Percentiles rank a stretch among this genome's conserved stretches.
These are phyloP conservation scores for Laspeyria flexula DNA, from an alignment of 2,888 invertebrate species.

Conservation along the genomic window DNA sequence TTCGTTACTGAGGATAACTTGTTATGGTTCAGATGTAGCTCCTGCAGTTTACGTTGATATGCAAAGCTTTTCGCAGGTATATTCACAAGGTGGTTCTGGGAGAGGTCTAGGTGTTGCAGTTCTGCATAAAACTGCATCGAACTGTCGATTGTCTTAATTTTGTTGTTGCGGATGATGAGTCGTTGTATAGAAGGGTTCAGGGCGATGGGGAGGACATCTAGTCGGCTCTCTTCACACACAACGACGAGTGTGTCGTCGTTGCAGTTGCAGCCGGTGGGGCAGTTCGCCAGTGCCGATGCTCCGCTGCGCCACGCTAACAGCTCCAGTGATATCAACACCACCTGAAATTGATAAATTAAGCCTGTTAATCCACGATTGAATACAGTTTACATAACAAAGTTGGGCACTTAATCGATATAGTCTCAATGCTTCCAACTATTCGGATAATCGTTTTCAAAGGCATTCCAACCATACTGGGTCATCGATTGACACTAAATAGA, in stretches of 20 bases:
- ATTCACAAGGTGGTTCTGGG: conserved; percentile 93
- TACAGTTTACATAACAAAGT: conserved; percentile 1
- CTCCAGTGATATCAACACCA: conserved; percentile 70
- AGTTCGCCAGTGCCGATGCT: conserved; percentile 89
- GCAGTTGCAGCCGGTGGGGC: conserved; percentile 95
- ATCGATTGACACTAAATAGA: conserved; percentile 15
- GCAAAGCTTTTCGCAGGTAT: conserved; percentile 92
- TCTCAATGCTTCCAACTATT: conserved; percentile 1
- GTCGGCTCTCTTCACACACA: conserved; percentile 93
- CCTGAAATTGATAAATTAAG: conserved; percentile 64
- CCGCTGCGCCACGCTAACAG: conserved; percentile 73
- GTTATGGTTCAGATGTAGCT: conserved; percentile 93
- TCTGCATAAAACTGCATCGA: conserved; percentile 96
- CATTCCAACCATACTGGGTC: conserved; percentile 10
- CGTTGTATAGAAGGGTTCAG: conserved; percentile 96
- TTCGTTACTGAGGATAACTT: conserved; percentile 93
- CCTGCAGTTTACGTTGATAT: conserved; percentile 92
- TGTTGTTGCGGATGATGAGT: conserved; percentile 93
- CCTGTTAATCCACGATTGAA: conserved; percentile 13
- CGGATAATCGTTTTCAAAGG: conserved; percentile 4
- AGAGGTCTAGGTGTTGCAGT: conserved; percentile 93
- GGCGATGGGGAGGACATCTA: conserved; percentile 96
- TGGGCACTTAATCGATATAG: not conserved
- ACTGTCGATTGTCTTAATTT: conserved; percentile 95
- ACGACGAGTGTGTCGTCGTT: conserved; percentile 96